Conservation (phyloP, 37 sponge, comb jelly and placozoan genomes). For the Geodia barretti region DNA sequence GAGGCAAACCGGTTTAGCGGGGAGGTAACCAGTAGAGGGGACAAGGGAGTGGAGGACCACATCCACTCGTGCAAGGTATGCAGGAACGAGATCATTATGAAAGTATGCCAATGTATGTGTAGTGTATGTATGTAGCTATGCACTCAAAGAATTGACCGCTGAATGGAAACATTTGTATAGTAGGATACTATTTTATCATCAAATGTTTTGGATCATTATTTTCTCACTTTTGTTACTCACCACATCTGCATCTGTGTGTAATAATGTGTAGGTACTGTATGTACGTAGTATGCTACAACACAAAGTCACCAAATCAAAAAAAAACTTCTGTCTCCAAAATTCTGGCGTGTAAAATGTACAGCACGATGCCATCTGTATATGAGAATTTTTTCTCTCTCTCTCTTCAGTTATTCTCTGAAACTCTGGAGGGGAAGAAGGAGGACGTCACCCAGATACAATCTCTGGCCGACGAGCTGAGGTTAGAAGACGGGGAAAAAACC, state of each 20-base stretch:
- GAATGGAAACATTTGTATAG: not conserved
- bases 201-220: not conserved
- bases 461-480: constrained; percentile 33
- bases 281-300: too few species aligned
- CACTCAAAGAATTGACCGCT: not conserved
- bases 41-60: constrained; percentile 72
- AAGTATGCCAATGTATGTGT: not conserved
- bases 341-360: too few species aligned
- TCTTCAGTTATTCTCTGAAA: constrained; percentile 31
- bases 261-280: too few species aligned
- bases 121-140: not conserved
- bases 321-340: too few species aligned
- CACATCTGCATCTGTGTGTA: too few species aligned
- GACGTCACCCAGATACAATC: constrained; percentile 12
- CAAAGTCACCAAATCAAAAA: too few species aligned
- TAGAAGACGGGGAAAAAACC: constrained; percentile 57
- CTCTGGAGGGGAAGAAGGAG: constrained; percentile 36
- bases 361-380: too few species aligned
- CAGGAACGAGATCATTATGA: not conserved
- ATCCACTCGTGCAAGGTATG: constrained; percentile 63
- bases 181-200: not conserved
- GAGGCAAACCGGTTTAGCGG: constrained; percentile 60
- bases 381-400: not conserved
- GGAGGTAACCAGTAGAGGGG: constrained; percentile 57
- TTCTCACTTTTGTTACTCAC: too few species aligned